Percentiles rank a stretch among this genome's conserved stretches.
These are phyloP conservation scores for Heliconius melpomene DNA, from an alignment of 1,140 invertebrate species.

Conservation along the genomic window DNA sequence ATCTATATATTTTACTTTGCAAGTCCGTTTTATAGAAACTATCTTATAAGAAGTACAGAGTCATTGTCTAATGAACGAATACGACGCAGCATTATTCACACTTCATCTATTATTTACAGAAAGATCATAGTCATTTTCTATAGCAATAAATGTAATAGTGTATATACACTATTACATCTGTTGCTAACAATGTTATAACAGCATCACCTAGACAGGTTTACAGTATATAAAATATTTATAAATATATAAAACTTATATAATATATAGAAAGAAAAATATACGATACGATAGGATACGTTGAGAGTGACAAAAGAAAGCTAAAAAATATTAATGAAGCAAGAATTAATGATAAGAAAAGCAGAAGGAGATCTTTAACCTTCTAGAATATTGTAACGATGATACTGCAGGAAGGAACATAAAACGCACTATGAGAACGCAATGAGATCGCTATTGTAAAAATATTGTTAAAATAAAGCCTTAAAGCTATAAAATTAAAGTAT, in stretches of 20 bases:
- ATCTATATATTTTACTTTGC: not conserved
- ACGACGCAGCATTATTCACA: conserved; percentile 13
- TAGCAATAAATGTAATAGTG: no score
- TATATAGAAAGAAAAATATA: no score
- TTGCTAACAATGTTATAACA: conserved; percentile 2
- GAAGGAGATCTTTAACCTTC: no score
- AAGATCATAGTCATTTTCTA: conserved; percentile 5
- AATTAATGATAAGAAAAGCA: no score
- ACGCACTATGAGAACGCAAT: no score
- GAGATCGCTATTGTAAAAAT: no score
- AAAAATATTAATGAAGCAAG: no score
- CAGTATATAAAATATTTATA: not conserved
- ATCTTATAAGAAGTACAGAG: not conserved
- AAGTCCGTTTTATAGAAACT: not conserved
- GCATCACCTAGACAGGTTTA: not conserved
- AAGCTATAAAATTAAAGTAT: not conserved
- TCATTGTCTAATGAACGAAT: conserved; percentile 13
- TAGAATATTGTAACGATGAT: no score
- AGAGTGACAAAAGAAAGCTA: no score
- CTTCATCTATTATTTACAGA: not conserved
- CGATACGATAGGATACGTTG: no score
- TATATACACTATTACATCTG: not conserved
- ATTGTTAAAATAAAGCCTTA: not conserved
- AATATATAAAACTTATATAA: not conserved
- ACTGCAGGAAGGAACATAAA: no score